phyloP scores from a whole-genome alignment of 2,113 vertebrate species.

The Tonatia bakeri region DNA sequence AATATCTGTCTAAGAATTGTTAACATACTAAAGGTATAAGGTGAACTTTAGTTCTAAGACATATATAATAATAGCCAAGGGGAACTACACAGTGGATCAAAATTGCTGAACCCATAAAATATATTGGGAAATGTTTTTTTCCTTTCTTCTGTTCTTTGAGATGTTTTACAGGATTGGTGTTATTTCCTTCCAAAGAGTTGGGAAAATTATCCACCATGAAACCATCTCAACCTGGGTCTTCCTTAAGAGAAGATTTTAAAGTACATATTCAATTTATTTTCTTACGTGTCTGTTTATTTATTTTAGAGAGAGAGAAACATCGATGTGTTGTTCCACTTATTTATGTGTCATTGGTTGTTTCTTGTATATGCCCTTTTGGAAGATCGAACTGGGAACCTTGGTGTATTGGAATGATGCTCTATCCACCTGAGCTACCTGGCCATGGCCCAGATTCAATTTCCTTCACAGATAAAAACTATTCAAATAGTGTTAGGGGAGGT shows the following conservation, averaged over 20 bases:
- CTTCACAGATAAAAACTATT: conserved; percentile 9
- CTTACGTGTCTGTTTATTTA: too few species aligned
- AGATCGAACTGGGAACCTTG: neutral
- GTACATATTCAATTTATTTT: neutral
- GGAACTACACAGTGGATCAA: neutral
- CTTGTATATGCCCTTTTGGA: too few species aligned
- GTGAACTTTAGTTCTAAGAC: neutral
- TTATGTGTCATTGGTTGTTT: too few species aligned
- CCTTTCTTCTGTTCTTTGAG: neutral
- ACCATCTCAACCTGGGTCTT: neutral
- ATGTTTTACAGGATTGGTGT: neutral
- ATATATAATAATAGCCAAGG: neutral
- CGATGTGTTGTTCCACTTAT: too few species aligned
- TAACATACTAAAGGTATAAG: neutral
- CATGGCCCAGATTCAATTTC: neutral
- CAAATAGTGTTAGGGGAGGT: neutral
- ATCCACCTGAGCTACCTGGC: too few species aligned
- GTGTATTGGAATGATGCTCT: neutral
- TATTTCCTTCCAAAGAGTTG: neutral
- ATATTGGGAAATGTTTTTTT: conserved; percentile 9
- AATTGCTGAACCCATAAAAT: neutral
- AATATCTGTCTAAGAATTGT: neutral
- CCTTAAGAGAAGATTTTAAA: neutral
- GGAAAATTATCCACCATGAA: neutral
- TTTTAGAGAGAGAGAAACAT: too few species aligned